These are phyloP conservation scores for Bostrychus sinensis DNA, from an alignment of 2,113 vertebrate species.

Conservation along the genomic window DNA sequence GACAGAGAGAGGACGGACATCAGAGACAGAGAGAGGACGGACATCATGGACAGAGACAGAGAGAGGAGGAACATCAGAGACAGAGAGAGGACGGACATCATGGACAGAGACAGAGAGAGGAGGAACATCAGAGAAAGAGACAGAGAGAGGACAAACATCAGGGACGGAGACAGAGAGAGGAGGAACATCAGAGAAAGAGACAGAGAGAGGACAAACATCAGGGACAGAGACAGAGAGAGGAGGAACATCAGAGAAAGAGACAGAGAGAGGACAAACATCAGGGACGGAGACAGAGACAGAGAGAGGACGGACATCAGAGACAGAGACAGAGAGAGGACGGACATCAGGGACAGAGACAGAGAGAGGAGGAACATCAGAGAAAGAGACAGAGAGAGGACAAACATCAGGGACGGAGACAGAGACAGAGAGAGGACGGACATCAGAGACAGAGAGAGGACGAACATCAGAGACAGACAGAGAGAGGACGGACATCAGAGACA, in stretches of 20 bases:
- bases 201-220: conserved; percentile 27
- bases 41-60: too few species aligned
- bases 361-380: not conserved
- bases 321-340: conserved; percentile 29
- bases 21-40: conserved; percentile 29
- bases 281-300: too few species aligned
- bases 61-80: not conserved
- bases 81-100: conserved; percentile 27
- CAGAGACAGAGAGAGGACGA: conserved; percentile 29
- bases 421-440: not conserved
- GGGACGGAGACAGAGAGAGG: too few species aligned
- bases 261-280: conserved; percentile 27
- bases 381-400: conserved; percentile 31
- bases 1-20: not conserved
- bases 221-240: conserved; percentile 20
- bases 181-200: not conserved
- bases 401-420: too few species aligned
- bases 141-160: conserved; percentile 27
- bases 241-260: not conserved
- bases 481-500: not conserved
- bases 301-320: not conserved
- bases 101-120: too few species aligned
- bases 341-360: conserved; percentile 21
- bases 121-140: not conserved
- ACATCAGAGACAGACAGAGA: conserved; percentile 19